phyloP scores from a whole-genome alignment of 2,797 vertebrate genomes.

The Eupleurogrammus muticus region DNA sequence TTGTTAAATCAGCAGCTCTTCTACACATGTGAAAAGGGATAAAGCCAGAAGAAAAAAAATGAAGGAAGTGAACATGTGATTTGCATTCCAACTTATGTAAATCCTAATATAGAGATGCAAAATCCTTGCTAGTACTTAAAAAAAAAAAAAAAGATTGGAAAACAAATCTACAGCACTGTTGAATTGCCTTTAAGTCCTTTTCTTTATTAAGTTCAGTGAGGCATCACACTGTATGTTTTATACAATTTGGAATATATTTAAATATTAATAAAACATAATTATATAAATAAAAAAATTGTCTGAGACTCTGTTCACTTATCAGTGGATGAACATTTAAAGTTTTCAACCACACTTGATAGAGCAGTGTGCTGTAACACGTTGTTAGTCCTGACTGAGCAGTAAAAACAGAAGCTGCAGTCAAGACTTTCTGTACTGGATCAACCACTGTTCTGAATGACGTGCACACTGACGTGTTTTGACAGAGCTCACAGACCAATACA shows the following conservation, averaged over 20 bases:
- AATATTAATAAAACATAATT: neutral
- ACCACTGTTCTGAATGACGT: neutral
- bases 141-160: neutral
- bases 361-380: neutral
- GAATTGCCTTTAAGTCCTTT: neutral
- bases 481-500: neutral
- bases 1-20: neutral
- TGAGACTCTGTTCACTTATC: neutral
- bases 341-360: neutral
- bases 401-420: slow-evolving; percentile 9
- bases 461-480: neutral
- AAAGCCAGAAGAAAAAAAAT: neutral
- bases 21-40: slow-evolving; percentile 1
- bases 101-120: slow-evolving; percentile 9
- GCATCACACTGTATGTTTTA: neutral
- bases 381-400: neutral
- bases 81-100: slow-evolving; percentile 28
- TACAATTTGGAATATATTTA: neutral
- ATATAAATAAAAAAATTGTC: slow-evolving; percentile 1
- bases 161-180: neutral
- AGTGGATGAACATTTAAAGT: neutral
- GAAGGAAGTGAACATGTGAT: slow-evolving; percentile 8
- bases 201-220: neutral
- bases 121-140: slow-evolving; percentile 9
- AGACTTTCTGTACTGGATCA: neutral